These are phyloP conservation scores for Metaphire vulgaris DNA, from an alignment of 1,140 invertebrate species.

Conservation along the genomic window DNA sequence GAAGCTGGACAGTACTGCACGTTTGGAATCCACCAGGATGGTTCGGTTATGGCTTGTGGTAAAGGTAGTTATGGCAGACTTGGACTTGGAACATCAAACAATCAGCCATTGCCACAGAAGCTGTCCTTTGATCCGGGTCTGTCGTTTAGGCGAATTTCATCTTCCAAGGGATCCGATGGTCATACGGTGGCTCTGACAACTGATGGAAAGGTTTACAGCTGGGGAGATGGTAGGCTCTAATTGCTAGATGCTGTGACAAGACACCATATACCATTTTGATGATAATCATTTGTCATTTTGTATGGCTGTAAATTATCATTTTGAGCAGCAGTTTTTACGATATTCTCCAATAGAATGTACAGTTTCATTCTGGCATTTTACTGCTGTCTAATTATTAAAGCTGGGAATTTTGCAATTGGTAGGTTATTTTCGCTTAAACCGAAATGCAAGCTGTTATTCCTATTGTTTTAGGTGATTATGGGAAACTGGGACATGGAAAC, in stretches of 20 bases:
- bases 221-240: slow-evolving; percentile 78
- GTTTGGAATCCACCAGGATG: slow-evolving; percentile 60
- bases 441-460: too few relatives aligned
- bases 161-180: slow-evolving; percentile 66
- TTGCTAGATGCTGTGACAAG: not conserved
- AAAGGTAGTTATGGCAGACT: slow-evolving; percentile 59
- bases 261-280: slow-evolving; percentile 1
- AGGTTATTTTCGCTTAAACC: too few relatives aligned
- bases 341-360: too few relatives aligned
- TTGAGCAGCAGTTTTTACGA: too few relatives aligned
- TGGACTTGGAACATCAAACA: slow-evolving; percentile 58
- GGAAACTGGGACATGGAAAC: slow-evolving; percentile 86
- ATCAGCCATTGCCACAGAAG: slow-evolving; percentile 55
- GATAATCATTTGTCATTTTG: not conserved
- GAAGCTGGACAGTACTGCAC: slow-evolving; percentile 66
- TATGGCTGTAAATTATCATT: too few relatives aligned
- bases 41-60: slow-evolving; percentile 58
- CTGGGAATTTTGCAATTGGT: too few relatives aligned
- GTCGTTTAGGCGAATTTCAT: slow-evolving; percentile 40
- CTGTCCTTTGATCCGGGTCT: slow-evolving; percentile 52
- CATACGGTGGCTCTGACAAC: slow-evolving; percentile 85
- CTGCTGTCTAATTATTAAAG: too few relatives aligned
- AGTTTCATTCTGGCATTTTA: too few relatives aligned
- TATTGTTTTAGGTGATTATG: slow-evolving; percentile 67
- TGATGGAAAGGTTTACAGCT: slow-evolving; percentile 87